Evolutionary conservation across 2,113 vertebrate species (phyloP).

Genomic region (Pollachius pollachius): DNA sequence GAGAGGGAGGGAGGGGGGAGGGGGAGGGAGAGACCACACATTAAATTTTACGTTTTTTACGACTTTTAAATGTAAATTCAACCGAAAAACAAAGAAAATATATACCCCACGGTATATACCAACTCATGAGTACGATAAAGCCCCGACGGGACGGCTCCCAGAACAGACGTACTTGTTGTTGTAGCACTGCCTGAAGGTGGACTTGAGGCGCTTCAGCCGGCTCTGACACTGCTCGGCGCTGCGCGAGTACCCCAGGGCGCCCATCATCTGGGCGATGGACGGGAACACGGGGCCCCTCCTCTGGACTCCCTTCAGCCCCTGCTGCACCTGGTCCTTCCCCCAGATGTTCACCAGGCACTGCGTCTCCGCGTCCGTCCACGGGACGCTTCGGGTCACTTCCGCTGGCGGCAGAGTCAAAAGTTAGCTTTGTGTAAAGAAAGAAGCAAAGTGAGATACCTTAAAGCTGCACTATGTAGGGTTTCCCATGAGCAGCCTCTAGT

Average conservation of each 20-base stretch:
- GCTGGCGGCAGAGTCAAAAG: no score
- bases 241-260: conserved; percentile 58
- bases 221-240: conserved; percentile 73
- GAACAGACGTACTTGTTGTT: conserved; percentile 60
- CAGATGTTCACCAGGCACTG: conserved; percentile 66
- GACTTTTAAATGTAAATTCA: no score
- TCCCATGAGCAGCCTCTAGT: no score
- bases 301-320: conserved; percentile 58
- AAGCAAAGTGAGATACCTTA: no score
- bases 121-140: background rate
- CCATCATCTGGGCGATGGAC: conserved; percentile 65
- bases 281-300: conserved; percentile 64
- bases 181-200: conserved; percentile 67
- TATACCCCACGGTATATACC: no score
- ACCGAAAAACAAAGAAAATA: no score
- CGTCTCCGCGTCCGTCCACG: conserved; percentile 69
- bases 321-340: conserved; percentile 61
- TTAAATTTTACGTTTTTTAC: no score
- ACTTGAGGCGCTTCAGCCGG: conserved; percentile 65
- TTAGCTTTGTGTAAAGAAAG: no score
- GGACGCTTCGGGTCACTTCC: conserved; percentile 59
- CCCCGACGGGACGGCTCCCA: background rate
- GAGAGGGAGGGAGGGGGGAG: no score
- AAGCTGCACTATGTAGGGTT: no score
- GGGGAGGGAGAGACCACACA: no score